Conservation (phyloP, 23 tunicate genomes). For the Clavelina lepadiformis region DNA sequence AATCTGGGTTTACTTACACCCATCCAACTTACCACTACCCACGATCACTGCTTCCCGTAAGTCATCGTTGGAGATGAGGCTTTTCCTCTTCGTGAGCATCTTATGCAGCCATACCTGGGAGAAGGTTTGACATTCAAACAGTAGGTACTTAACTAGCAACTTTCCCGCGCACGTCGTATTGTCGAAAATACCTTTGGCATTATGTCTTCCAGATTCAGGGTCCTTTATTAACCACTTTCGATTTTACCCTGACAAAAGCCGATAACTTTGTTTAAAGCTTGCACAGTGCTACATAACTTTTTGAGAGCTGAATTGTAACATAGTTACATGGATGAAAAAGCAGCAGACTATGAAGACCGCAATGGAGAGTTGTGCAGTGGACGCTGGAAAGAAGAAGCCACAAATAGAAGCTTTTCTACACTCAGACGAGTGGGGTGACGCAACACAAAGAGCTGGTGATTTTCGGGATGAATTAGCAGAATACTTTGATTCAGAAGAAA, state of each 20-base stretch:
- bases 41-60: slow-evolving; percentile 9
- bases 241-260: background rate
- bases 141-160: slow-evolving; percentile 24
- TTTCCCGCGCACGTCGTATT: slow-evolving; percentile 28
- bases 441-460: background rate
- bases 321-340: background rate
- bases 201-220: slow-evolving; percentile 10
- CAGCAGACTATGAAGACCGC: slow-evolving; percentile 6
- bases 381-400: background rate
- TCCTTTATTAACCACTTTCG: background rate
- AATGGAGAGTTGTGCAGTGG: background rate
- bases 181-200: slow-evolving; percentile 45
- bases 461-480: background rate
- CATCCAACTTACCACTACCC: background rate
- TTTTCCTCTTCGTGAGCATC: slow-evolving; percentile 27
- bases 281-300: slow-evolving; percentile 6
- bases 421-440: background rate
- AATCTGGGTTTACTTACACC: slow-evolving; percentile 5
- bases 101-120: slow-evolving; percentile 43
- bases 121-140: background rate
- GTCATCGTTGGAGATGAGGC: slow-evolving; percentile 63
- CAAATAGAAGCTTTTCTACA: background rate
- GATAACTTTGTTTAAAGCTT: slow-evolving; percentile 1
- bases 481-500: background rate
- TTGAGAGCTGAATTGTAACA: background rate